Evolutionary conservation across 2,113 vertebrate genomes (phyloP).

Genomic region (Sakesphorus luctuosus): DNA sequence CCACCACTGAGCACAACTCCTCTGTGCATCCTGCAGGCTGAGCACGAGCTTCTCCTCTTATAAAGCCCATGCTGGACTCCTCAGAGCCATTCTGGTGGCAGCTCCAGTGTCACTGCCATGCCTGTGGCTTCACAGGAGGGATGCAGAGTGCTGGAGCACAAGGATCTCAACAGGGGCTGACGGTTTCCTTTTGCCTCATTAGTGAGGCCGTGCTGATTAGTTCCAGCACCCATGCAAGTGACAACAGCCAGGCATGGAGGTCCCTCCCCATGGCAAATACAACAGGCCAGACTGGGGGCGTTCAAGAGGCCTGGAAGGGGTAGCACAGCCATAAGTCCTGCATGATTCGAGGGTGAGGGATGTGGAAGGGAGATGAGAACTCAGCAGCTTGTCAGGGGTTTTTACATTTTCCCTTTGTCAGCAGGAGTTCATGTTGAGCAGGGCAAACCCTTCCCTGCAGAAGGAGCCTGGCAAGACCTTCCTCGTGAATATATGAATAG

Average conservation of each 20-base stretch:
- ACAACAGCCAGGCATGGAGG: neutral
- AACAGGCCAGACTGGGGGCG: neutral
- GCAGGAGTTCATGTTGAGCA: neutral
- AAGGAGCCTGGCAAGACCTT: slow-evolving; percentile 9
- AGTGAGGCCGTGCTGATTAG: neutral
- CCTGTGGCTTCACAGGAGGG: neutral
- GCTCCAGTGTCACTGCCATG: rapidly evolving
- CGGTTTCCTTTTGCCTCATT: rapidly evolving
- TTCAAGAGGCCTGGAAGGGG: neutral
- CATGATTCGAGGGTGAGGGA: neutral
- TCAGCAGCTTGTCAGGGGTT: neutral
- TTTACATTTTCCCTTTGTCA: slow-evolving; percentile 51
- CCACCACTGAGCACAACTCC: rapidly evolving
- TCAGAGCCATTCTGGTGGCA: neutral
- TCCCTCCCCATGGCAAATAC: neutral
- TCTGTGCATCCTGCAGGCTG: neutral
- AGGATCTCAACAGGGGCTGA: neutral
- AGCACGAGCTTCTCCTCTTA: neutral
- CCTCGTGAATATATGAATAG: slow-evolving; percentile 40
- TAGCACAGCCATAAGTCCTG: neutral
- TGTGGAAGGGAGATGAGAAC: neutral
- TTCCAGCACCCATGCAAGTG: neutral
- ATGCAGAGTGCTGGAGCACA: neutral
- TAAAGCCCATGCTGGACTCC: rapidly evolving
- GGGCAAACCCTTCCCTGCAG: neutral